A percentile compares a stretch with the other conserved stretches of the same genome.
Conservation (phyloP, 2,888 invertebrate species). For the Corbicula japonica region DNA sequence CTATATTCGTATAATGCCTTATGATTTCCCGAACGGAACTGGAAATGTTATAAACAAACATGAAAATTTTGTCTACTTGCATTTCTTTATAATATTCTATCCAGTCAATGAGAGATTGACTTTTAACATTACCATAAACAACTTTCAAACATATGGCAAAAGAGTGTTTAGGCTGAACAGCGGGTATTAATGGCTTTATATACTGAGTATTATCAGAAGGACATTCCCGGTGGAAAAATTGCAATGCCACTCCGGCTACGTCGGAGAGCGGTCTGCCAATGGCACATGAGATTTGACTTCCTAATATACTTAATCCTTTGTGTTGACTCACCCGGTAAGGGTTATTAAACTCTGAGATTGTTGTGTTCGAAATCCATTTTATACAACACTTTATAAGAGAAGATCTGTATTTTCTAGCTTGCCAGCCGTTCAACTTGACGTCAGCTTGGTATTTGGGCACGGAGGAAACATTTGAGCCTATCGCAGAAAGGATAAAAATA, state of each 20-base stretch:
- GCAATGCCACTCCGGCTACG: slow-evolving; percentile 16
- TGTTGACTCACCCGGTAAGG: background rate
- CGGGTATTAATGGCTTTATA: slow-evolving; percentile 15
- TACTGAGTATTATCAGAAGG: background rate
- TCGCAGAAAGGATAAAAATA: slow-evolving; percentile 18
- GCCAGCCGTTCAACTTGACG: slow-evolving; percentile 20
- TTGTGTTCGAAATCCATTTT: background rate
- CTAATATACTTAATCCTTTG: background rate
- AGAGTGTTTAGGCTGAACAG: slow-evolving; percentile 1
- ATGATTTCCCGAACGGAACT: slow-evolving; percentile 1
- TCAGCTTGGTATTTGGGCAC: background rate
- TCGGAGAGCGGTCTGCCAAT: background rate
- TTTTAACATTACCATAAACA: slow-evolving; percentile 22
- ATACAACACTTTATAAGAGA: slow-evolving; percentile 6
- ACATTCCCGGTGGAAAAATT: slow-evolving; percentile 8
- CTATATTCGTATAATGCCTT: slow-evolving; percentile 3
- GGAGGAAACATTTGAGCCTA: background rate
- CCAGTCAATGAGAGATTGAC: slow-evolving; percentile 14
- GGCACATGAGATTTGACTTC: slow-evolving; percentile 17
- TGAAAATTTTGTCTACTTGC: slow-evolving; percentile 29
- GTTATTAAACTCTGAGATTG: background rate
- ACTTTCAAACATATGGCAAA: slow-evolving; percentile 38
- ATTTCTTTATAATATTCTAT: slow-evolving; percentile 33
- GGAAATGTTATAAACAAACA: slow-evolving; percentile 26
- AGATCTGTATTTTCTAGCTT: background rate